These are phyloP conservation scores for Lophius americanus DNA, from an alignment of 2,797 vertebrate genomes.

Conservation along the genomic window DNA sequence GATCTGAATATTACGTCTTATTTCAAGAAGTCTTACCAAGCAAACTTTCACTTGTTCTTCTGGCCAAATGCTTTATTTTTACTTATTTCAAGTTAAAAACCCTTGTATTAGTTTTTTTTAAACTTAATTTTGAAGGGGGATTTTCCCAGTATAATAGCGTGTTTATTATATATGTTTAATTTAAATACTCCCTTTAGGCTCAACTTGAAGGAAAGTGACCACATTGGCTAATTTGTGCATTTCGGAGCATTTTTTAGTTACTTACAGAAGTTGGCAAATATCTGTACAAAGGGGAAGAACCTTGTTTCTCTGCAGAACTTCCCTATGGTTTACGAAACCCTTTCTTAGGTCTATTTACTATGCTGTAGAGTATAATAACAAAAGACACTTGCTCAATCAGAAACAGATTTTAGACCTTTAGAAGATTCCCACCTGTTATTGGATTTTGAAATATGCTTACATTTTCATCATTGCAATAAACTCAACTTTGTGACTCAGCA, in stretches of 20 bases:
- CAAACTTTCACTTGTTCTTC: no score
- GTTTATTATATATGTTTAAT: background rate
- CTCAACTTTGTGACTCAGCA: conserved; percentile 20
- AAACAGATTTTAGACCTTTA: conserved; percentile 2
- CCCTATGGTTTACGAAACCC: conserved; percentile 54
- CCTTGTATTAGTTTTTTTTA: no score
- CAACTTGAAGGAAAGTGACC: background rate
- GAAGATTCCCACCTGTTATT: conserved; percentile 2
- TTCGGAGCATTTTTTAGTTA: conserved; percentile 16
- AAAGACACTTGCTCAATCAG: conserved; percentile 26
- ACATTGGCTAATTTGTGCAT: conserved; percentile 10
- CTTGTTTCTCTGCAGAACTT: conserved; percentile 67
- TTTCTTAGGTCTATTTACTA: conserved; percentile 38
- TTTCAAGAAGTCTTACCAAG: no score
- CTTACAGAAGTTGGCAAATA: conserved; percentile 24
- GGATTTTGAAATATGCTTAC: conserved; percentile 6
- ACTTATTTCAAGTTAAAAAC: no score
- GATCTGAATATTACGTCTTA: no score
- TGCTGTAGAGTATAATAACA: background rate
- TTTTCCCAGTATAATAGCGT: no score
- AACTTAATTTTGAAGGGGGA: no score
- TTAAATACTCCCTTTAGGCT: background rate
- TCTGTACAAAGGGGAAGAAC: conserved; percentile 69
- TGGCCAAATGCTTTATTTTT: no score
- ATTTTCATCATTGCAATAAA: conserved; percentile 10